These are phyloP conservation scores for Rhinogobius similis DNA, from an alignment of 2,113 vertebrate species.

Conservation along the genomic window DNA sequence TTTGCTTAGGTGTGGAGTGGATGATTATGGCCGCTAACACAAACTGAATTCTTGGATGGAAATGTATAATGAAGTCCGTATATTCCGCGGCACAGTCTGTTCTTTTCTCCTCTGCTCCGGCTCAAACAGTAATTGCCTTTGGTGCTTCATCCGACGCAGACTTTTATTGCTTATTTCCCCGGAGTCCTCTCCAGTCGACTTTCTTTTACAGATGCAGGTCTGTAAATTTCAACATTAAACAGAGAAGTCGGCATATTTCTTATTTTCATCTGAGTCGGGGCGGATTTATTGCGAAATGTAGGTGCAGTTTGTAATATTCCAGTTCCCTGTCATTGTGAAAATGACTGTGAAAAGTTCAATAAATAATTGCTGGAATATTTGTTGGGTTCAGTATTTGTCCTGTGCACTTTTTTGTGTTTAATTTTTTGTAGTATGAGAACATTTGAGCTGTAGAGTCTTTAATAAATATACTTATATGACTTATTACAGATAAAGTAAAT, in stretches of 20 bases:
- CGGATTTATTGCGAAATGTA: neutral
- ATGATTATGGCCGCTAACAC: neutral
- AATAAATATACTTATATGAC: too few species aligned
- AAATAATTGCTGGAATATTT: too few species aligned
- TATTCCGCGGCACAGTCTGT: neutral
- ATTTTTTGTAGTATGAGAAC: too few species aligned
- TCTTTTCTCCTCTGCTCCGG: neutral
- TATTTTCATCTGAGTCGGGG: neutral
- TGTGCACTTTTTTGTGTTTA: too few species aligned
- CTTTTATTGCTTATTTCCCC: conserved; percentile 11
- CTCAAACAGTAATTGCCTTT: neutral
- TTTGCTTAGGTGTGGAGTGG: conserved; percentile 32
- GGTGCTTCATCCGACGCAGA: neutral
- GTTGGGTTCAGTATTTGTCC: too few species aligned
- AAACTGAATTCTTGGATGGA: neutral
- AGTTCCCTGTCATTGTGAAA: neutral
- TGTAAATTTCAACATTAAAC: neutral
- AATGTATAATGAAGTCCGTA: neutral
- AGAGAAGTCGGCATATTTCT: conserved; percentile 4
- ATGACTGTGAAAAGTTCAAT: too few species aligned
- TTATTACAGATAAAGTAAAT: too few species aligned
- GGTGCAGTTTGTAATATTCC: neutral
- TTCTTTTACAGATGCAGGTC: neutral
- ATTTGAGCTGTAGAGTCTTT: too few species aligned
- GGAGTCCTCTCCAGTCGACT: neutral